Evolutionary conservation across 2,888 invertebrate species (phyloP).

Genomic region (Pristionchus entomophagus): DNA sequence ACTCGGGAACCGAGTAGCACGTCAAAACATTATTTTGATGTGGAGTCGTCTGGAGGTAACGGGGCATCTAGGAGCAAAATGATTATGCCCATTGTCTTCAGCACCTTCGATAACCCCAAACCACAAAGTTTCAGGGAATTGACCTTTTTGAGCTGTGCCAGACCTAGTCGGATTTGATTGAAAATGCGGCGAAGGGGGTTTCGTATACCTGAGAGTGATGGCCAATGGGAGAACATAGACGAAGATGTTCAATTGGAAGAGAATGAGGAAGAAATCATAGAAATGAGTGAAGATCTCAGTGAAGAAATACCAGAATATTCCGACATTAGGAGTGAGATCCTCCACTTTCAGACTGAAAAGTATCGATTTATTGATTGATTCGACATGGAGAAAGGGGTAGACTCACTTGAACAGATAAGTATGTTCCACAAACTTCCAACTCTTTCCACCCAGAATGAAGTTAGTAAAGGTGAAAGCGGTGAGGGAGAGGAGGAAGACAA

Average conservation of each 20-base stretch:
- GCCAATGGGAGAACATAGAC: conserved; percentile 90
- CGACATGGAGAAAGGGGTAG: no score
- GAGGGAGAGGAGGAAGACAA: background rate
- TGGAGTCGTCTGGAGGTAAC: no score
- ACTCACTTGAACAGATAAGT: conserved; percentile 31
- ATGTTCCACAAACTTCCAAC: conserved; percentile 5
- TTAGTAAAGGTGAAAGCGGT: background rate
- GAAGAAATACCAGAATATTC: conserved; percentile 99
- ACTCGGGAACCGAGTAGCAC: no score
- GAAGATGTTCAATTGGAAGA: conserved; percentile 95
- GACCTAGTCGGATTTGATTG: no score
- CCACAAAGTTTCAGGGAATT: no score
- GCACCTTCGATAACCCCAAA: no score
- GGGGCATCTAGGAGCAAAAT: no score
- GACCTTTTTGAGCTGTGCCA: no score
- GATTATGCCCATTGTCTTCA: no score
- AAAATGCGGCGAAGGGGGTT: no score
- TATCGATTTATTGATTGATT: background rate
- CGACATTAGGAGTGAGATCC: conserved; percentile 95
- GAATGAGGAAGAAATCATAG: conserved; percentile 91
- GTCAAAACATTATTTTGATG: no score
- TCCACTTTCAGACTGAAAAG: conserved; percentile 83
- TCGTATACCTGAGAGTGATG: conserved; percentile 78
- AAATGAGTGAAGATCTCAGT: conserved; percentile 99
- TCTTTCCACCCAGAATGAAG: background rate